phyloP scores from a whole-genome alignment of 1,140 invertebrate genomes.

The fruit fly (Drosophila melanogaster) region Release_6_plus_ISO1_MT NT_037436.4:20191501-20192000 shows the following conservation, averaged over 20 bases:
- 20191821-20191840: conserved; percentile 73
- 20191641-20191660: conserved; percentile 66
- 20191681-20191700: conserved; percentile 78
- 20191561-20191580: conserved; percentile 43
- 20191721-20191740: conserved; percentile 82
- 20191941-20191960: conserved; percentile 51
- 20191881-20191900: conserved; percentile 38
- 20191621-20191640: conserved; percentile 68
- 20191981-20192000: conserved; percentile 35
- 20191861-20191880: conserved; percentile 77
- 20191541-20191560: conserved; percentile 49
- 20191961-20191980: conserved; percentile 57
- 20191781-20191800: conserved; percentile 29
- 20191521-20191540: conserved; percentile 52
- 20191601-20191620: conserved; percentile 70
- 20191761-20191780: conserved; percentile 51
- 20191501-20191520: conserved; percentile 61
- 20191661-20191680: conserved; percentile 80
- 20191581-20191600: conserved; percentile 30
- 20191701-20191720: conserved; percentile 71
- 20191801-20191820: conserved; percentile 77
- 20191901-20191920: conserved; percentile 9
- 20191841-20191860: conserved; percentile 78
- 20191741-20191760: conserved; percentile 73
- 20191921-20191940: conserved; percentile 32